Base-by-base conservation (phyloP, 2,797 vertebrate species). In the Acipenser oxyrinchus region DNA sequence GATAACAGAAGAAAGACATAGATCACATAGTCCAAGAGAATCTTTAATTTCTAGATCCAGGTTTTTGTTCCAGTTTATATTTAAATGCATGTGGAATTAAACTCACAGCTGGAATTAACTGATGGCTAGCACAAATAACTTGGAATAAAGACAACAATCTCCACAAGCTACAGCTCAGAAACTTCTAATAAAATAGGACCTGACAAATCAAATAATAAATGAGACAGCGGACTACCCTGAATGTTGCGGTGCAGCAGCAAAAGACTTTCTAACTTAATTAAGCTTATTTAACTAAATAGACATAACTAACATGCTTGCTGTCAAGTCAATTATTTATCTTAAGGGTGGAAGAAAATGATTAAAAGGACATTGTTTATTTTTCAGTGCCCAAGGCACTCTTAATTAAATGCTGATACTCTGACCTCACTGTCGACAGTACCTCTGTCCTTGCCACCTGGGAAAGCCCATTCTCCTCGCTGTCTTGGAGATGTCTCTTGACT, bases 61-160 rank as follows among this genome's bases (percentile, higher is more conserved):
- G 23, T 37, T 37, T 37, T 37, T 37, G 23, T 37, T 37, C 23
- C 23, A 37, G 23, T 37, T 37, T 37, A 37, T 37, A 37, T 37
- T 37, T 37, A 73, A 71, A 71, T 64, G 64, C 49, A 51, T 67
- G 58, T 60, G 65, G 71, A 75, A 62, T 64, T 65, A 64, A 68
- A 71, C 69, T 78, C 76, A 83, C 82, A 81, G 67, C 79, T 73
- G 82, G 78, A 84, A 83, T 84, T 83, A 84, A 70, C 75, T 73
- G 75, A 68, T 60, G 59, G 37, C 74, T 76, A 74, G 71, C 78
- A 73, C 77, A 76, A 81, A 82, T 72, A 60, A 71, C 70, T 67
- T 49, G 37, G 73, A 72, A 75, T 73, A 75, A 76, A 73, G 72
- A 78, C 68, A 69, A 72, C 53, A 66, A 75, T 75, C 81, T 77